A percentile compares a stretch with the other conserved stretches of the same genome.
phyloP scores from a whole-genome alignment of 2,797 vertebrate species.

The Darevskia mixta region DNA sequence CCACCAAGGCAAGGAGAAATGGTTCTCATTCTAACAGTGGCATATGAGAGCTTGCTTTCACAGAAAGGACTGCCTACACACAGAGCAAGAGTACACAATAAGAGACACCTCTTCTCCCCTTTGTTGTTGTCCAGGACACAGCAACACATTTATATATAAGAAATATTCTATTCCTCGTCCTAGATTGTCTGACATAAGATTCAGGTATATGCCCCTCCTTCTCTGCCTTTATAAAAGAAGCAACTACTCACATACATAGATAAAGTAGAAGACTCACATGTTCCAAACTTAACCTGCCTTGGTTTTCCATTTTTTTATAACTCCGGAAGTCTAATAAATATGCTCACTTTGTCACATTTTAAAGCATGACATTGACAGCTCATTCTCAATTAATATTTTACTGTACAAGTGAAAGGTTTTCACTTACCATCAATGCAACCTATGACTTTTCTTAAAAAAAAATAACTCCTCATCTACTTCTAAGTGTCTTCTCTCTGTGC shows the following conservation, averaged over 20 bases:
- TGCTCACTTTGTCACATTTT: background rate
- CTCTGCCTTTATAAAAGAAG: background rate
- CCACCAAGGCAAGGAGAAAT: background rate
- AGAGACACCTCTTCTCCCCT: background rate
- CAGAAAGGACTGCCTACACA: background rate
- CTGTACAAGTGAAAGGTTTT: background rate
- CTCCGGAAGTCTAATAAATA: background rate
- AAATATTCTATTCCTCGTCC: background rate
- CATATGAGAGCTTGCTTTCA: background rate
- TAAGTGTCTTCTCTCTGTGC: background rate
- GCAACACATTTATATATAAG: too few relatives aligned
- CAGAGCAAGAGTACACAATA: background rate
- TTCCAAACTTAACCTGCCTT: background rate
- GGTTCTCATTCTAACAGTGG: background rate
- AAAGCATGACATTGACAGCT: background rate
- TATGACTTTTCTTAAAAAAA: slow-evolving; percentile 23
- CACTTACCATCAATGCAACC: background rate
- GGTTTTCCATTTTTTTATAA: background rate
- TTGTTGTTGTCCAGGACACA: background rate
- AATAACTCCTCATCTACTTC: slow-evolving; percentile 13
- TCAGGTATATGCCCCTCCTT: background rate
- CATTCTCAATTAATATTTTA: slow-evolving; percentile 6
- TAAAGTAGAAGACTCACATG: background rate
- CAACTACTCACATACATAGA: background rate
- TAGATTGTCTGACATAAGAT: background rate